phyloP scores from a whole-genome alignment of 2,888 invertebrate species.

The Aricia artaxerxes region DNA sequence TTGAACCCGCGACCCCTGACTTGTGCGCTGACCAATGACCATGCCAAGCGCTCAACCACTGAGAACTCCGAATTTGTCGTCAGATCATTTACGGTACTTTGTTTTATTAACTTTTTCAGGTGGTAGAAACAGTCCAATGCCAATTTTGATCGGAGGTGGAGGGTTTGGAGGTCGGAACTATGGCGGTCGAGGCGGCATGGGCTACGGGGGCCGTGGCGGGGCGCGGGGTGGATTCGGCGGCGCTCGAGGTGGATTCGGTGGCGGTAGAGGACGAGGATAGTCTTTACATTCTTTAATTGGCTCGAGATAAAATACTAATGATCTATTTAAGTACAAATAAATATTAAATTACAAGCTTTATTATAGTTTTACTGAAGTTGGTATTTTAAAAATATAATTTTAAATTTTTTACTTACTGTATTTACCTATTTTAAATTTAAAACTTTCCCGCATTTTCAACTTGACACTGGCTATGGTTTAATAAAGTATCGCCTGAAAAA shows the following conservation, averaged over 20 bases:
- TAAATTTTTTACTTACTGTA: too few species aligned
- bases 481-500: too few species aligned
- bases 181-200: conserved; percentile 43
- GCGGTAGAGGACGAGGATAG: conserved; percentile 37
- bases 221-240: conserved; percentile 50
- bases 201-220: conserved; percentile 46
- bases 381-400: too few species aligned
- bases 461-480: background rate
- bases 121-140: conserved; percentile 48
- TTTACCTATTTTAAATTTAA: too few species aligned
- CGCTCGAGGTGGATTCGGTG: conserved; percentile 50
- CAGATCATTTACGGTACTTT: too few species aligned
- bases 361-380: too few species aligned
- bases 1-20: too few species aligned
- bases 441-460: background rate
- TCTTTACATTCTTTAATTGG: background rate
- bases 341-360: background rate
- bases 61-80: too few species aligned
- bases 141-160: conserved; percentile 42
- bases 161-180: conserved; percentile 37
- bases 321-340: background rate
- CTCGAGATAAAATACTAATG: background rate
- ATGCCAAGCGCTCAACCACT: too few species aligned
- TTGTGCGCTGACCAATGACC: too few species aligned
- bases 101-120: conserved; percentile 41